Evolutionary conservation across 2,888 invertebrate species (phyloP).

Genomic region (Pyrrhosoma nymphula): DNA sequence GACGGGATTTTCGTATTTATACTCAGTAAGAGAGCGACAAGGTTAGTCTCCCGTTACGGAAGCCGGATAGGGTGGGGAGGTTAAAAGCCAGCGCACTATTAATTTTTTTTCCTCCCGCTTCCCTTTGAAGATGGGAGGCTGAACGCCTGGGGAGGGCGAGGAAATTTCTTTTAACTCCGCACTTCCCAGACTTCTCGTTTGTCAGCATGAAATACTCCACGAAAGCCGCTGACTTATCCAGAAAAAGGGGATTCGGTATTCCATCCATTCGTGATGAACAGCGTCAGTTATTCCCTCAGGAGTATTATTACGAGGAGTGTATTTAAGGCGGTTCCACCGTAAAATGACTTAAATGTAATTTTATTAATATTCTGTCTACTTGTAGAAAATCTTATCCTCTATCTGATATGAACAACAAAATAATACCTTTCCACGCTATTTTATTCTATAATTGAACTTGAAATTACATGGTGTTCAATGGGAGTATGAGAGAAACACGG

Average conservation of each 20-base stretch:
- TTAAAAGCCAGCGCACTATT: neutral
- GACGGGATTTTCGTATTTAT: slow-evolving; percentile 56
- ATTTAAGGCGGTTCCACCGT: too few relatives aligned
- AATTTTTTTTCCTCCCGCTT: slow-evolving; percentile 22
- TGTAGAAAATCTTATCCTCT: too few relatives aligned
- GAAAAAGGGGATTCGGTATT: neutral
- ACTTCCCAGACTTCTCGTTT: neutral
- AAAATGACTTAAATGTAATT: too few relatives aligned
- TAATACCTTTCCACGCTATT: too few relatives aligned
- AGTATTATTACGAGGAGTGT: neutral
- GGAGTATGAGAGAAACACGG: too few relatives aligned
- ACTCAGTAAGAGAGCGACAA: slow-evolving; percentile 3
- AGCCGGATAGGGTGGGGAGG: neutral
- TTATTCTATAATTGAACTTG: too few relatives aligned
- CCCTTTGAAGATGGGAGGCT: neutral
- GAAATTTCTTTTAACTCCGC: neutral
- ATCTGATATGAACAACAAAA: too few relatives aligned
- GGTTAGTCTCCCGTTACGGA: slow-evolving; percentile 30
- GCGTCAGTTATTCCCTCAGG: neutral
- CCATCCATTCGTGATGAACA: neutral
- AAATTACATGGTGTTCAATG: too few relatives aligned
- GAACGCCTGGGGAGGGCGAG: neutral
- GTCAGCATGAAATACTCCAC: neutral
- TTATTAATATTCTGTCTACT: too few relatives aligned
- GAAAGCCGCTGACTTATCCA: slow-evolving; percentile 6